Percentiles rank a stretch among this genome's conserved stretches.
These are phyloP conservation scores for Glyphotaelius pellucidus DNA, from an alignment of 2,888 invertebrate species.

Conservation along the genomic window DNA sequence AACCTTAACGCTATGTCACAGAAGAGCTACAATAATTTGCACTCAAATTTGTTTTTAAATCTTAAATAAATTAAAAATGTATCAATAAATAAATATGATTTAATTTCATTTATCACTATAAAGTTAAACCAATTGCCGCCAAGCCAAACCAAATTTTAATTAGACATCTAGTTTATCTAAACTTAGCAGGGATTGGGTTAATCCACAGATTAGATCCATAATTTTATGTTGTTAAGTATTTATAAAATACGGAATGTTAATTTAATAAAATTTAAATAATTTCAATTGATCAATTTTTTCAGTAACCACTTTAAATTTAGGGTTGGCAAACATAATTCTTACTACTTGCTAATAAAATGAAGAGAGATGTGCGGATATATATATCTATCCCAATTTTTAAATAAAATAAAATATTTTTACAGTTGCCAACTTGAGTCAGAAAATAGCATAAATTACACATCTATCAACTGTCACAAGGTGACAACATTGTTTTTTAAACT, in stretches of 20 bases:
- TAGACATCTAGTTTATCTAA: too few relatives aligned
- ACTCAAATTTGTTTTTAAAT: background rate
- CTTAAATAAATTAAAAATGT: too few relatives aligned
- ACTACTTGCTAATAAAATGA: background rate
- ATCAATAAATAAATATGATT: background rate
- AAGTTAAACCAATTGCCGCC: background rate
- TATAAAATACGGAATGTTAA: background rate
- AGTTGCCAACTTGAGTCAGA: background rate
- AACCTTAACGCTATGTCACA: background rate
- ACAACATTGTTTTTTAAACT: background rate
- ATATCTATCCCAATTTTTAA: background rate
- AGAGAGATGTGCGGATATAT: background rate
- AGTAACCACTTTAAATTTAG: background rate
- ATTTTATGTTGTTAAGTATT: background rate
- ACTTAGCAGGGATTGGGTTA: background rate
- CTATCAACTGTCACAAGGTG: background rate
- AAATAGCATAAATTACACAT: background rate
- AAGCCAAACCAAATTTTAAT: too few relatives aligned
- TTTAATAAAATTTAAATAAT: background rate
- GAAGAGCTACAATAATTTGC: background rate
- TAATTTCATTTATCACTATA: background rate
- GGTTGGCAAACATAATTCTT: background rate
- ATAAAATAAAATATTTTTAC: background rate
- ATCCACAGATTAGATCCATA: background rate
- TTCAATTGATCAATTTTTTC: background rate